Evolutionary conservation across 2,797 vertebrate species (phyloP), one percentile per base, ranked within the genome.

Genomic region (Eulemur mongoz): DNA sequence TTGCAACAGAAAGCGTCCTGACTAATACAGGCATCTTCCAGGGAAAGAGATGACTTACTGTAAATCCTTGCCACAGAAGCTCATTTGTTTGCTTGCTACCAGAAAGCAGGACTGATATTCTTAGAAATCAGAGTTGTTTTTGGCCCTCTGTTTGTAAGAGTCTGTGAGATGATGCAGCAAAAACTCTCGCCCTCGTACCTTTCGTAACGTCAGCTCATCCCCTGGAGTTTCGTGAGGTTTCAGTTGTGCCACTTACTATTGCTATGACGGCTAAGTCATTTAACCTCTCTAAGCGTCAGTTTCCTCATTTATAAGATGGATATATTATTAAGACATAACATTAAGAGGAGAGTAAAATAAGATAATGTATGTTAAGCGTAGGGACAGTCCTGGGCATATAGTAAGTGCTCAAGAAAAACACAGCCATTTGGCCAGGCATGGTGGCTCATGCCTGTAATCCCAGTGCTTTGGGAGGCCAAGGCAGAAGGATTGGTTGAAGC

Each of bases 51-150:
- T 2, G 87, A 40, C 50, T 96, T 95, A 87, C 83, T 65, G 72
- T 94, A 89, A 97, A 61, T 48, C 65, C 88, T 96, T 25, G 67
- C 92, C 93, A 78, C 94, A 65, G 84, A 93, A 79, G 73, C 63
- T 38, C 79, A 93, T 83, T 93, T 86, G 89, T 94, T 89, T 30
- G 54, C 84, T 89, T 69, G 95, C 72, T 88, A 2, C 87, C 63
- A 70, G 76, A 89, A 75, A 70, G 80, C 50, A 35, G 15, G 52
- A 32, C 27, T 38, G 72, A 27, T 35, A 45, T 57, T 91, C 89
- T 83, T 80, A 93, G 89, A 93, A 70, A 67, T 69, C 48, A n/a
- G 86, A 76, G 79, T 54, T 40, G 40, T 7, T 85, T 89, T 73
- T 32, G 17, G 25, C 13, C 23, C 23, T 72, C 50, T 59, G 0